Evolutionary conservation across 2,888 invertebrate genomes (phyloP).

Genomic region (Incurvaria masculella): DNA sequence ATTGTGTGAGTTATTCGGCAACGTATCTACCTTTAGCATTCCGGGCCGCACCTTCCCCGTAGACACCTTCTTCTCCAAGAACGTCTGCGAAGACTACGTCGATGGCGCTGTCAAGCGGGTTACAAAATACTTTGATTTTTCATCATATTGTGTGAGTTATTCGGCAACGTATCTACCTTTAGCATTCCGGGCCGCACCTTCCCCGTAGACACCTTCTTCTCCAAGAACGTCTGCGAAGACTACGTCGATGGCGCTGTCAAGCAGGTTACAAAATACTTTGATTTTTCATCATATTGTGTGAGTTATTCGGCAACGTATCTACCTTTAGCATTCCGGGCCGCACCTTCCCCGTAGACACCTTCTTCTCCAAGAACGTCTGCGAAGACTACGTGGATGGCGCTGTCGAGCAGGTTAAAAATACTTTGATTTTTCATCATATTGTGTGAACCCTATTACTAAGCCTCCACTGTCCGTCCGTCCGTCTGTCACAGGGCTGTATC

Average conservation of each 20-base stretch:
- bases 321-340: conserved; percentile 87
- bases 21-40: conserved; percentile 94
- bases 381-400: conserved; percentile 94
- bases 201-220: conserved; percentile 91
- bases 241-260: conserved; percentile 99
- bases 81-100: conserved; percentile 97
- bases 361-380: conserved; percentile 82
- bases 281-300: conserved; percentile 83
- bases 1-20: conserved; percentile 99
- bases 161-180: conserved; percentile 98
- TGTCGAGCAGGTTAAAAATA: conserved; percentile 86
- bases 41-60: conserved; percentile 99
- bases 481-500: no score
- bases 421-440: no score
- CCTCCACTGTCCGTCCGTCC: no score
- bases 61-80: conserved; percentile 88
- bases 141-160: conserved; percentile 94
- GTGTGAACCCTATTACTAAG: no score
- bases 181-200: conserved; percentile 97
- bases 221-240: conserved; percentile 95
- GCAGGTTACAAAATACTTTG: conserved; percentile 66
- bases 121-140: no score
- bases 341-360: conserved; percentile 86
- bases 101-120: conserved; percentile 97
- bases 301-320: conserved; percentile 93